Evolutionary conservation across 2,888 invertebrate species (phyloP), one percentile per base, ranked within the genome.

Genomic region (Stenichneumon culpator): DNA sequence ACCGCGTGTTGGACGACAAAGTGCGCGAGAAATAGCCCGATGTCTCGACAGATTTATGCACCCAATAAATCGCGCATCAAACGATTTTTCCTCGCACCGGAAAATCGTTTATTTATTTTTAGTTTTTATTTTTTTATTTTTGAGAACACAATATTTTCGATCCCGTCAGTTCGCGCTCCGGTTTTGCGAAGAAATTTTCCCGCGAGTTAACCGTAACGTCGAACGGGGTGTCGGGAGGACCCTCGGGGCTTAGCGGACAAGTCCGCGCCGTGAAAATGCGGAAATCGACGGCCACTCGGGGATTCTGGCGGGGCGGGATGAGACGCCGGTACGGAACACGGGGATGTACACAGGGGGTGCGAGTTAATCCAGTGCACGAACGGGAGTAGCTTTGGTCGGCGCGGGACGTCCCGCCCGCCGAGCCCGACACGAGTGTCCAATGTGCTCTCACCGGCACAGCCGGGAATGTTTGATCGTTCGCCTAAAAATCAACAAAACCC

Each of bases 331-430:
- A 32, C n/a, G 4, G 32, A 28, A 47, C 36, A 28, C 25, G 16
- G 16, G 54, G 28, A 28, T 22, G 73, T 22, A 73, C 39, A 67
- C 54, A 67, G 47, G 73, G 44, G 80, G 73, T 73, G 80, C 80
- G 70, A 67, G 72, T 79, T 79, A 73, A 57, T 73, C 80, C 73
- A 5, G 44, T 57, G 54, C 50, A 28, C 65, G 79, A 25, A 74
- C 28, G 50, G 50, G 63, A 65, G 68, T 6, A n/a, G 60, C 28
- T 28, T 5, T 39, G 57, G 16, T 57, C 50, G 72, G 25, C 57
- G 72, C 72, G 57, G 57, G 72, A 73, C 72, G 72, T 22, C 72
- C 72, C 72, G 72, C 57, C n/a, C 57, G 69, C 9, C n/a, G 11
- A 11, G 22, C 19, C 11, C 6, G 32, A 39, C 72, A 60, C 28